Conservation (phyloP, 2,888 invertebrate genomes). For the Tholera decimalis region DNA sequence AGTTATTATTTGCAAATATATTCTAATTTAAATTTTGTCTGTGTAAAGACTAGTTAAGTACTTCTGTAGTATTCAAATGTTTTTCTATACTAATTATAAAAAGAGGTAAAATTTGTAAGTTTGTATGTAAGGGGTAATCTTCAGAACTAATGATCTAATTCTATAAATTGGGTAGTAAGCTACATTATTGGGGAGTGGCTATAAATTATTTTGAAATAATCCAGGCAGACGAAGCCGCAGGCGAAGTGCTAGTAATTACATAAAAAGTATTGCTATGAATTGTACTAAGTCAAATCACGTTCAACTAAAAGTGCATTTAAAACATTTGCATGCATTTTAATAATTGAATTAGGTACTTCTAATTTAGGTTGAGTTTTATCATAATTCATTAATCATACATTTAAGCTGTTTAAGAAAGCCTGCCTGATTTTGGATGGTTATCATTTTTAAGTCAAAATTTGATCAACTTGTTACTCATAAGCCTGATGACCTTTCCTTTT, state of each 20-base stretch:
- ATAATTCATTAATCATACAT: slow-evolving; percentile 10
- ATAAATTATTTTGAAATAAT: too few species aligned
- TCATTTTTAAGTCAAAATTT: neutral
- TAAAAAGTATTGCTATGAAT: too few species aligned
- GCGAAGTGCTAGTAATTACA: too few species aligned
- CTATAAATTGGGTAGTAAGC: too few species aligned
- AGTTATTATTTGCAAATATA: slow-evolving; percentile 63
- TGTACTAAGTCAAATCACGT: neutral
- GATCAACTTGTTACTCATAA: slow-evolving; percentile 5
- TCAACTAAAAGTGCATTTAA: slow-evolving; percentile 9
- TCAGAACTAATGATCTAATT: too few species aligned
- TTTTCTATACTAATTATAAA: slow-evolving; percentile 43
- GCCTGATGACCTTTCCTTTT: neutral
- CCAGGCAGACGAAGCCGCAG: too few species aligned
- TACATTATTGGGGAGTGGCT: too few species aligned
- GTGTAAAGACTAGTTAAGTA: slow-evolving; percentile 54
- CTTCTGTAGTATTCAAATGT: slow-evolving; percentile 32
- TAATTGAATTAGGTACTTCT: neutral
- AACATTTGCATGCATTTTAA: too few species aligned
- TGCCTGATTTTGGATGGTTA: neutral
- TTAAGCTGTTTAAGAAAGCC: neutral
- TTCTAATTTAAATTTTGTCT: slow-evolving; percentile 51
- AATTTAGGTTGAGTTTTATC: neutral
- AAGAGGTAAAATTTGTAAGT: too few species aligned
- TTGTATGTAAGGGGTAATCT: too few species aligned